Evolutionary conservation across 2,113 vertebrate species (phyloP), one percentile per base, ranked within the genome.

Genomic region (Psittacula cyanocephala): DNA sequence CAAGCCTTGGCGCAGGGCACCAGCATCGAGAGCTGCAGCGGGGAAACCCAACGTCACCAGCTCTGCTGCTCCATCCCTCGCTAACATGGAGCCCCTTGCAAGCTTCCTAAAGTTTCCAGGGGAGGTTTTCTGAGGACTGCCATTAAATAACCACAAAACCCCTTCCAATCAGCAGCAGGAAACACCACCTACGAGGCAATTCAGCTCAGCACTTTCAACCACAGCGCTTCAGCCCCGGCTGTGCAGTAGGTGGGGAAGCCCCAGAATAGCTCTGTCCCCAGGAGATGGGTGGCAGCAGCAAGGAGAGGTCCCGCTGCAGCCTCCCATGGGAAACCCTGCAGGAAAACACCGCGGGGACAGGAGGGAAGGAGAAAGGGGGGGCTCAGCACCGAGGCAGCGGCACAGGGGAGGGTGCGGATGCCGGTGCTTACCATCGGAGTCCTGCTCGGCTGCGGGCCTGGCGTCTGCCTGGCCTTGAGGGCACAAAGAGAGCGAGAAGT

Each of bases 381-480:
- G 64, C 72, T 70, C 24, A 23, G 65, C 68, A 55, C 57, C 25
- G 3, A 35, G 90, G 53, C 62, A 41, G 63, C 1, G 1, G 86
- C 62, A 29, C 52, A 6, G 62, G 31, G 50, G 39, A 65, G 15
- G 43, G 64, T 72, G 77, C 47, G 35, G 70, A 70, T 3, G 10
- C 69, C 23, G 4, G 53, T 17, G 70, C 78, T 98, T 98, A 98
- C 98, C 98, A 63, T 97, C 85, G 13, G 94, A 18, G 72, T 98
- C 97, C 86, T 95, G 97, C 52, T 98, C 96, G 8, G 81, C 91
- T 15, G 95, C 29, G 57, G 88, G 67, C 31, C 87, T 94, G 13
- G 93, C 89, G 22, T 98, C 96, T 6, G 67, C 95, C 92, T 96
- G 95, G 71, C 92, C 97, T 98, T 90, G 59, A 68, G 88, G 96